phyloP scores from a whole-genome alignment of 2,888 invertebrate genomes.

The Sinhomidia bicolor region DNA sequence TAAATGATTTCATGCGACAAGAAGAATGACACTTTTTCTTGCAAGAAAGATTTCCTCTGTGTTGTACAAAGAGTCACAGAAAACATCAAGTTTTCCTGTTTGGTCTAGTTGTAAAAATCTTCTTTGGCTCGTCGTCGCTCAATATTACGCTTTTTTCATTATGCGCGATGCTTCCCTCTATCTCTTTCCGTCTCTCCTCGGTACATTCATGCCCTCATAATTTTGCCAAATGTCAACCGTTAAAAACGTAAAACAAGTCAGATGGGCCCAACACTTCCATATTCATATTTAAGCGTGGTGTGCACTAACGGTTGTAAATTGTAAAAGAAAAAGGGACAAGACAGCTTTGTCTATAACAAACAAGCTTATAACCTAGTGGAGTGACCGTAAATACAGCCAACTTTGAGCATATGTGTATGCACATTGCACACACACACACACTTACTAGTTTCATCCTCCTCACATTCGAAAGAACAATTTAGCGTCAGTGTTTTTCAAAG shows the following conservation, averaged over 20 bases:
- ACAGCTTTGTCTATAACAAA: not conserved
- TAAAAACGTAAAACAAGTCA: slow-evolving; percentile 23
- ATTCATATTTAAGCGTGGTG: not conserved
- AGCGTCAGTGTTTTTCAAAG: slow-evolving; percentile 39
- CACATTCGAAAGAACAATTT: slow-evolving; percentile 7
- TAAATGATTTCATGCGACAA: not conserved
- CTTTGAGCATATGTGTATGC: no score
- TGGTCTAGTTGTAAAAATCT: slow-evolving; percentile 15
- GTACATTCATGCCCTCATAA: slow-evolving; percentile 33
- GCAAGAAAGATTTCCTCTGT: not conserved
- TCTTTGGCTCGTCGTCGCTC: slow-evolving; percentile 11
- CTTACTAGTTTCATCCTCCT: not conserved
- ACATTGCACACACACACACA: not conserved
- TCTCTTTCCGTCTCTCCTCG: not conserved
- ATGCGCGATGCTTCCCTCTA: not conserved
- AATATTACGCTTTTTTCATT: not conserved
- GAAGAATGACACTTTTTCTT: slow-evolving; percentile 6
- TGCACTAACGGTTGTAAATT: not conserved
- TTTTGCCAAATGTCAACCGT: slow-evolving; percentile 60
- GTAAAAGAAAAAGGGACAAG: not conserved
- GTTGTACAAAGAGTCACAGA: not conserved
- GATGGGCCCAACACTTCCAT: slow-evolving; percentile 12
- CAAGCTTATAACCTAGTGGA: not conserved
- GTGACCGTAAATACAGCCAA: not conserved
- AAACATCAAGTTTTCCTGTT: not conserved